A percentile compares a stretch with the other conserved stretches of the same genome.
Evolutionary conservation across 2,113 vertebrate genomes (phyloP).

Genomic region (Dipodomys ordii): DNA sequence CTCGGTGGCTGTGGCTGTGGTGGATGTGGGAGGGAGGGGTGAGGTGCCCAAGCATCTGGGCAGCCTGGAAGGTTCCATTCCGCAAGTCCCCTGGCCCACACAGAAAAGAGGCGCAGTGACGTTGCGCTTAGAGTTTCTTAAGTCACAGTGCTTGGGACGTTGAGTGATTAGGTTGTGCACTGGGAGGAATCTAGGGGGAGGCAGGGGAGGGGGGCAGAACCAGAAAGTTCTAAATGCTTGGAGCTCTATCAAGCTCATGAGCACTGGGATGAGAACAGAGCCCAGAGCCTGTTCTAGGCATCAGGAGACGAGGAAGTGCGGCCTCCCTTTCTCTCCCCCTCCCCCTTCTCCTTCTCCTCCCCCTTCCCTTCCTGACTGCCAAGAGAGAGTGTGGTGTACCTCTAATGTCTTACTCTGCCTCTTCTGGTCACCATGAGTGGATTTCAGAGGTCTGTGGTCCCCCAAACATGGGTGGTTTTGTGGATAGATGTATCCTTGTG

Average conservation of each 20-base stretch:
- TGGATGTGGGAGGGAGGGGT: background rate
- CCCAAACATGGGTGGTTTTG: background rate
- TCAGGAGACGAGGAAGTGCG: background rate
- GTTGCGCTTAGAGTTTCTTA: background rate
- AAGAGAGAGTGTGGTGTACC: too few relatives aligned
- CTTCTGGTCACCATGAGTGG: background rate
- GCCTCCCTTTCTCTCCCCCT: background rate
- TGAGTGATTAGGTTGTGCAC: background rate
- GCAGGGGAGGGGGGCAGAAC: background rate
- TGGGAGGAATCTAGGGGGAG: background rate
- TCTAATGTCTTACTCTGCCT: too few relatives aligned
- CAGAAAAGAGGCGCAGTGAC: background rate
- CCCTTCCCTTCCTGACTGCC: background rate
- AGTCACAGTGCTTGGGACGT: background rate
- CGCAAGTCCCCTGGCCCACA: background rate
- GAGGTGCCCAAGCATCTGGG: background rate
- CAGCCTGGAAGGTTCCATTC: background rate
- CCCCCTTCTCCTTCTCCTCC: too few relatives aligned
- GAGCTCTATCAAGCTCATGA: background rate
- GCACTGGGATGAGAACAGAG: fast-evolving
- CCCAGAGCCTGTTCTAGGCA: fast-evolving
- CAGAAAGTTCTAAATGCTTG: background rate
- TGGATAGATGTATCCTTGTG: background rate
- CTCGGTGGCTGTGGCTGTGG: too few relatives aligned
- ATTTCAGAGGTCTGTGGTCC: too few relatives aligned